Percentiles rank a stretch among this genome's conserved stretches.
Conservation (phyloP, 2,797 vertebrate genomes). For the Octomys mimax region DNA sequence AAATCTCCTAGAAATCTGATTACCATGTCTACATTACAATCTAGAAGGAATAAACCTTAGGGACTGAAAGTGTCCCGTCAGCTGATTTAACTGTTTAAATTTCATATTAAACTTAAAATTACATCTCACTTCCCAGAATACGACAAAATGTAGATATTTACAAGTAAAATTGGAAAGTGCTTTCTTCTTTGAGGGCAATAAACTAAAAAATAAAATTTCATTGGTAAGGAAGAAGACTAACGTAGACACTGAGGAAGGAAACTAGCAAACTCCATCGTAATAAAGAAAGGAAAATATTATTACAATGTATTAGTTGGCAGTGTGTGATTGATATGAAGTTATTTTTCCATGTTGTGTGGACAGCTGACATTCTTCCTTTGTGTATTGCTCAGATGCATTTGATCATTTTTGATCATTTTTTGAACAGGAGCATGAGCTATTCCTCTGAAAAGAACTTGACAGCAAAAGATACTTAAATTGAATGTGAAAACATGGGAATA, state of each 20-base stretch:
- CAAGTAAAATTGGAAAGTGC: background rate
- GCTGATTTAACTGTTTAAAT: background rate
- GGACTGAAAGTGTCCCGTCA: background rate
- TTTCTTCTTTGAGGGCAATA: background rate
- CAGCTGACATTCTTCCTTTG: background rate
- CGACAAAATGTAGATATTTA: background rate
- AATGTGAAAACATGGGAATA: background rate
- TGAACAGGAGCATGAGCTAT: background rate
- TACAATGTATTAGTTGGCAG: background rate
- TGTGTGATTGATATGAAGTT: background rate
- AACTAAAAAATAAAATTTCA: background rate
- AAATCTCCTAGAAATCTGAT: background rate
- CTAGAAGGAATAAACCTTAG: background rate
- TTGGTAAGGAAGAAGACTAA: background rate
- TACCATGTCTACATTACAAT: background rate
- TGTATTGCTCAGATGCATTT: background rate
- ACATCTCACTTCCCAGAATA: background rate
- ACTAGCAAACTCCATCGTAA: background rate
- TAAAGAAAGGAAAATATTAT: background rate
- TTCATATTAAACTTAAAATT: background rate
- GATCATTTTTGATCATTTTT: background rate
- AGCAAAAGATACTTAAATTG: conserved; percentile 14
- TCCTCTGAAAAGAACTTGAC: conserved; percentile 12
- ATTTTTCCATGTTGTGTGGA: background rate
- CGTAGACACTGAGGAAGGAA: background rate